phyloP scores from a whole-genome alignment of 92 coral and sea anemone species.

The Galaxea fascicularis region DNA sequence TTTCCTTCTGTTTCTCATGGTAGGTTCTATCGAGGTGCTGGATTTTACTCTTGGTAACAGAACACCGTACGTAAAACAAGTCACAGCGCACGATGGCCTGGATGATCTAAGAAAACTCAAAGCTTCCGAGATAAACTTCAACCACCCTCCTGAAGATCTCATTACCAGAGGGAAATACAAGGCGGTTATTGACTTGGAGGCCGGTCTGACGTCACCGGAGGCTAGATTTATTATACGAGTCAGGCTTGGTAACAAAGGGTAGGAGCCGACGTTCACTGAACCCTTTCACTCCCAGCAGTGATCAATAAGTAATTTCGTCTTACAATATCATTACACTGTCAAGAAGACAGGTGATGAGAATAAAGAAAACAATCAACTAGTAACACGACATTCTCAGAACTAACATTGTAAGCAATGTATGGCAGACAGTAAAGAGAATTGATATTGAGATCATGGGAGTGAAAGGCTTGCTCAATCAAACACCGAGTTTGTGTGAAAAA shows the following conservation, averaged over 20 bases:
- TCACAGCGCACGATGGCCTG: conserved; percentile 69
- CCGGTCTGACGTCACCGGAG: conserved; percentile 87
- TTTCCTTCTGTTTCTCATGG: background rate
- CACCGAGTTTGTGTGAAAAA: too few species aligned
- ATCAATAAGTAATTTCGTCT: too few species aligned
- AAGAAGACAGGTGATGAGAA: too few species aligned
- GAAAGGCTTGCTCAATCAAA: too few species aligned
- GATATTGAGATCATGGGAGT: too few species aligned
- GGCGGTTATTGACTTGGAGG: conserved; percentile 78
- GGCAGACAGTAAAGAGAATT: too few species aligned
- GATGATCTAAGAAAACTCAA: conserved; percentile 77
- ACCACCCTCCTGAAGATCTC: conserved; percentile 83
- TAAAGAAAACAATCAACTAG: too few species aligned
- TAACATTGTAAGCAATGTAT: too few species aligned
- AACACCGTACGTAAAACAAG: conserved; percentile 81
- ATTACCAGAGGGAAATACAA: conserved; percentile 76
- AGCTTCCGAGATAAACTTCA: conserved; percentile 79
- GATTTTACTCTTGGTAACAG: conserved; percentile 85
- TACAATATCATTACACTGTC: too few species aligned
- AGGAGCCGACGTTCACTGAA: background rate
- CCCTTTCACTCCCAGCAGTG: too few species aligned
- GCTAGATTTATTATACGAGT: conserved; percentile 81
- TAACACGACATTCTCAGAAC: too few species aligned
- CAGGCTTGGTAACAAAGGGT: conserved; percentile 88
- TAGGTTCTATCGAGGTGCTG: conserved; percentile 81